Evolutionary conservation across 1,140 invertebrate genomes (phyloP).

Genomic region (Platyscapa corneri): DNA sequence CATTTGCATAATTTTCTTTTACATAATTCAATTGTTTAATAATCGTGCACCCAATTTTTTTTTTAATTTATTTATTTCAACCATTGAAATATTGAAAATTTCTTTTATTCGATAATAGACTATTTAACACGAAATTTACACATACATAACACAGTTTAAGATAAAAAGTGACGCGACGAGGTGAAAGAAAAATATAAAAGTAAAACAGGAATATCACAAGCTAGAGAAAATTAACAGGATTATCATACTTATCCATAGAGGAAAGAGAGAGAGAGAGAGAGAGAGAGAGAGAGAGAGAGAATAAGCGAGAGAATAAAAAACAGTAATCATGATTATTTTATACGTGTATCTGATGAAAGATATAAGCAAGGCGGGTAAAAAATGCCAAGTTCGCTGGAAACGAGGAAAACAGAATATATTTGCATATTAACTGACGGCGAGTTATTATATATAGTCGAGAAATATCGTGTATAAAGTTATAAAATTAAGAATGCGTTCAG

Average conservation of each 20-base stretch:
- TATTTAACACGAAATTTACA: neutral
- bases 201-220: neutral
- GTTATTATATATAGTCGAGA: neutral
- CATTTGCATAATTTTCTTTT: no score
- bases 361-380: slow-evolving; percentile 18
- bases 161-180: no score
- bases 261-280: neutral
- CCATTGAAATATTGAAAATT: no score
- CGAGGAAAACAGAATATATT: neutral
- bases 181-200: neutral
- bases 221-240: slow-evolving; percentile 32
- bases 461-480: slow-evolving; percentile 35
- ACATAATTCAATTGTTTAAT: no score
- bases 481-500: slow-evolving; percentile 16
- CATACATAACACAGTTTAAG: neutral
- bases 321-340: slow-evolving; percentile 43
- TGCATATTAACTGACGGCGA: slow-evolving; percentile 17
- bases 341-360: slow-evolving; percentile 33
- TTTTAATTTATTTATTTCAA: no score
- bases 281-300: neutral
- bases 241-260: neutral
- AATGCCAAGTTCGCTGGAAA: neutral
- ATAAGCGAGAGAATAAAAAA: neutral
- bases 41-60: no score
- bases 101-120: no score